These are phyloP conservation scores for Neogobius melanostomus DNA, from an alignment of 2,113 vertebrate species.

Conservation along the genomic window DNA sequence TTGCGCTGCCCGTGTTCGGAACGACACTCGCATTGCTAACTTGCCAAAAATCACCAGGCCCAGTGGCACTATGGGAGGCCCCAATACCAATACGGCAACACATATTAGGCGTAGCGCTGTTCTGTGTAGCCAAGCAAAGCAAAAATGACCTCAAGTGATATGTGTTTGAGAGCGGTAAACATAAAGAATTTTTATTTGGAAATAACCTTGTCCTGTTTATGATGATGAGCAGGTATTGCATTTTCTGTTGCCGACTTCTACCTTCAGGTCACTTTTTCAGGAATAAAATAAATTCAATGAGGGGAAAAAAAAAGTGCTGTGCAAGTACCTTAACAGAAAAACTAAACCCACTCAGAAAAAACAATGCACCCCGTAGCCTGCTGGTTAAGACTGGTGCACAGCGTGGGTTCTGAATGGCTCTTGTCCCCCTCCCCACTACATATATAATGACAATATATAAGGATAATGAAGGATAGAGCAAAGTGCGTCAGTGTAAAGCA, in stretches of 20 bases:
- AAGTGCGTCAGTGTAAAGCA: no score
- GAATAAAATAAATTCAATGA: neutral
- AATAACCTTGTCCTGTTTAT: neutral
- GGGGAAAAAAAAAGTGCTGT: no score
- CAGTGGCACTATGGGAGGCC: constrained; percentile 41
- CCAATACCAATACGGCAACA: constrained; percentile 28
- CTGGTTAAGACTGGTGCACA: no score
- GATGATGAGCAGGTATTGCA: constrained; percentile 1
- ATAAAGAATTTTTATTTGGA: constrained; percentile 18
- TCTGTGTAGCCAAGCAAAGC: constrained; percentile 39
- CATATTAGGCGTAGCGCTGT: constrained; percentile 30
- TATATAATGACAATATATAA: no score
- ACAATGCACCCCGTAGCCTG: no score
- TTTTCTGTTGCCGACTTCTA: neutral
- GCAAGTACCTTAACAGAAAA: no score
- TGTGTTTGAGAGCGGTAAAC: constrained; percentile 20
- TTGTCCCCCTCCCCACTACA: no score
- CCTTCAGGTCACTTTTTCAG: neutral
- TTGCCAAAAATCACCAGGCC: constrained; percentile 35
- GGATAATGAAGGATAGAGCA: no score
- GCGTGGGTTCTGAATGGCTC: no score
- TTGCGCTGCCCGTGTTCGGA: constrained; percentile 68
- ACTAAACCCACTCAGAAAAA: no score
- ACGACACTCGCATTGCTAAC: constrained; percentile 61
- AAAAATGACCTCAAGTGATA: constrained; percentile 33